Evolutionary conservation across 2,113 vertebrate species (phyloP), one percentile per base, ranked within the genome.

Genomic region (Australoheros scitulus): DNA sequence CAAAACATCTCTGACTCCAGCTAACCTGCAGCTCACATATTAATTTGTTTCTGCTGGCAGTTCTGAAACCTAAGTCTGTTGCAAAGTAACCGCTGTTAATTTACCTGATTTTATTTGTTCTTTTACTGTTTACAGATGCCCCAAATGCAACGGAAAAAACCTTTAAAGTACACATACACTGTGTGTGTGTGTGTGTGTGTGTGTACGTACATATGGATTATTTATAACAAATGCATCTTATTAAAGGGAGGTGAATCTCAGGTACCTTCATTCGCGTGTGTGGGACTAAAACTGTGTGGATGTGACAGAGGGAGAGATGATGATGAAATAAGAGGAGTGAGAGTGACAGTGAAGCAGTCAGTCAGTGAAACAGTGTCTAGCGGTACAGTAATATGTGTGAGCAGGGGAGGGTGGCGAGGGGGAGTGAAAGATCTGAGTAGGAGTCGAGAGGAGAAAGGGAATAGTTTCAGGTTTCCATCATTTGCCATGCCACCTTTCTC

Each of bases 371-470:
- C 82, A n/a, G 74, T 24, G 84, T 80, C 75, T 80, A 50, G 77
- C 60, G 4, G 79, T 86, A 86, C 87, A 84, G 92, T 90, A 79
- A 87, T 86, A 64, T 85, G 78, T 74, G 79, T 79, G 75, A 18
- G 64, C 80, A 17, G 47, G 68, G 55, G 87, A 36, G 29, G 82
- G 59, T 26, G 83, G 55, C 61, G 78, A 55, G 59, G 61, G 81
- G 77, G 88, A 64, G 83, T 80, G 89, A 88, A 78, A 86, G 87
- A 87, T 89, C 82, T 90, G 89, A 87, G 91, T 87, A 91, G 87
- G 89, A 90, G 88, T 90, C 81, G 81, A 88, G 88, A 87, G 89
- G 82, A 92, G 89, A 91, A 92, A 85, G 81, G 78, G 77, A 85
- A 85, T 79, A 9, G 86, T 90, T 79, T 94, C 87, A 74, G 85